Percentiles rank a stretch among this genome's conserved stretches.
Conservation (phyloP, 2,797 vertebrate genomes). For the Alosa sapidissima region DNA sequence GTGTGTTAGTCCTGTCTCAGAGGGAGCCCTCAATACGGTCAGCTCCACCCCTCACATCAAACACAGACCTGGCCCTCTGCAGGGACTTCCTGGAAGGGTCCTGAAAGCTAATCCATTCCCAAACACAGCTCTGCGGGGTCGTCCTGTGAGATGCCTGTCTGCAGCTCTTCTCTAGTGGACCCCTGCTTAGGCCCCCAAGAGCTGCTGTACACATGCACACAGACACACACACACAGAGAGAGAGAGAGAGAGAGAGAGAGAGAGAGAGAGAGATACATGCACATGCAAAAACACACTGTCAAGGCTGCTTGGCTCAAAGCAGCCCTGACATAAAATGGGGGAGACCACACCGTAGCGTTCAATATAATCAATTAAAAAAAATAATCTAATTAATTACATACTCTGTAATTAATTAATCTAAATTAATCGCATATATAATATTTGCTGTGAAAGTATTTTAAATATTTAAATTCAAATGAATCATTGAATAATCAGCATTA, state of each 20-base stretch:
- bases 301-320: no score
- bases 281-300: background rate
- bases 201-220: background rate
- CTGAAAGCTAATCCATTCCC: constrained; percentile 17
- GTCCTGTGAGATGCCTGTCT: background rate
- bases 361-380: no score
- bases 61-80: constrained; percentile 49
- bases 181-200: background rate
- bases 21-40: constrained; percentile 57
- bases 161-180: background rate
- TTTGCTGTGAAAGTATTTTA: no score
- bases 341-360: no score
- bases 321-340: no score
- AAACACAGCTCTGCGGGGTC: background rate
- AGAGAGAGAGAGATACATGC: background rate
- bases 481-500: no score
- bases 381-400: no score
- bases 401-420: no score
- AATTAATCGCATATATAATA: no score
- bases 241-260: no score
- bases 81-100: constrained; percentile 5
- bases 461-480: no score
- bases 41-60: constrained; percentile 54
- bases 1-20: constrained; percentile 28
- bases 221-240: background rate